A percentile compares a stretch with the other conserved stretches of the same genome.
Conservation (phyloP, 2,797 vertebrate genomes). For the Cyclura pinguis region DNA sequence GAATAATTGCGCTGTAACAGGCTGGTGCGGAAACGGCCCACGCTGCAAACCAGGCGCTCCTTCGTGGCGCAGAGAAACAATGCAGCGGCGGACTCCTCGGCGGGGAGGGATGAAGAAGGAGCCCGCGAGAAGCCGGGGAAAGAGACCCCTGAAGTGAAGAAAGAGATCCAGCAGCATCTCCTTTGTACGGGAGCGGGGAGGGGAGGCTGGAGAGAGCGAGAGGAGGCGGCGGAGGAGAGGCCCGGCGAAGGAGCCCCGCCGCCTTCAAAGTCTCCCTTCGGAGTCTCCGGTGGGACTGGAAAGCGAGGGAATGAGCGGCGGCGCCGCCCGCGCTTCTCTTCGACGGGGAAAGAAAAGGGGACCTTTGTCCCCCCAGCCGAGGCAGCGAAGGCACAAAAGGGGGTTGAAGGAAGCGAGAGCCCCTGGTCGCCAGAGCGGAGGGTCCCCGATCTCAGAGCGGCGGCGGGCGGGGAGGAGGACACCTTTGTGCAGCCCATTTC, state of each 20-base stretch:
- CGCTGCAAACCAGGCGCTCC: conserved; percentile 71
- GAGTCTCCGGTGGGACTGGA: conserved; percentile 51
- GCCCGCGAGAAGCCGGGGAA: conserved; percentile 46
- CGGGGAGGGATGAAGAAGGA: conserved; percentile 48
- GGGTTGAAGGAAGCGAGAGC: too few relatives aligned
- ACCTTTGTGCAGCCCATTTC: conserved; percentile 79
- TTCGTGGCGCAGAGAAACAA: conserved; percentile 63
- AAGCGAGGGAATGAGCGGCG: too few relatives aligned
- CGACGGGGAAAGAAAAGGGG: background rate
- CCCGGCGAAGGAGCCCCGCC: conserved; percentile 38
- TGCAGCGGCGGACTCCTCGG: conserved; percentile 52
- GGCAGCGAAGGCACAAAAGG: too few relatives aligned
- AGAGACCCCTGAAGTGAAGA: conserved; percentile 43
- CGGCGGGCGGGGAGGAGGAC: background rate
- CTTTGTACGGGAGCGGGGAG: background rate
- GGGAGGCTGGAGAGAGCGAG: too few relatives aligned
- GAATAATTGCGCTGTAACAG: too few relatives aligned
- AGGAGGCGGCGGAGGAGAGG: background rate
- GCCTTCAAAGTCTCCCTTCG: conserved; percentile 39
- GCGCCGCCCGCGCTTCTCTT: too few relatives aligned
- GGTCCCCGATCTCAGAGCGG: too few relatives aligned
- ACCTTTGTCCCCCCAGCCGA: background rate
- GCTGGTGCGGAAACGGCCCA: too few relatives aligned
- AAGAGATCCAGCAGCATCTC: conserved; percentile 23
- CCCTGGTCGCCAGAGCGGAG: too few relatives aligned